Base-by-base conservation (phyloP, 2,113 vertebrate species). In the Holacanthus passer region DNA sequence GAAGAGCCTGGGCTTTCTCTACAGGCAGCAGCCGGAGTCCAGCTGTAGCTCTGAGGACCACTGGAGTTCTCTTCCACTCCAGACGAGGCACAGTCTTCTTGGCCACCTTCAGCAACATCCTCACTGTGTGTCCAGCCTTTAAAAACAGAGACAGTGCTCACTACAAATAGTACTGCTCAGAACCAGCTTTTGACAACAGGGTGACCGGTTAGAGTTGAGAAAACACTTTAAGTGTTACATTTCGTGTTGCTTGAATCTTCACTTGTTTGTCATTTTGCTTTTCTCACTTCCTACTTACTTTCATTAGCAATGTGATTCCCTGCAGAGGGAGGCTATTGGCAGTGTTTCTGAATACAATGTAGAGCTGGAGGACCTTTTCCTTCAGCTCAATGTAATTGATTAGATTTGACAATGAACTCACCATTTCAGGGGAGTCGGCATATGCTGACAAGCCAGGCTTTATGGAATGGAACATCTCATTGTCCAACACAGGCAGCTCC, bases 381-480 rank as follows among this genome's bases (percentile, higher is more conserved):
- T 79, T 67, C 3, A 5, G 58, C 60, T 88, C 60, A 47, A 77
- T 69, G 47, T 41, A 65, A 87, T 74, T 52, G 56, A 91, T 83
- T 55, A 7, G 29, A 62, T 67, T 22, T 71, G 78, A 89, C 69
- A 68, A 83, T 78, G 56, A 73, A 90, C 95, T 95, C 90, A 99
- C 98, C 94, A 94, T 95, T 92, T 97, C 95, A 64, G 98, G 98
- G 43, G 93, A 91, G 94, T 97, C 95, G 75, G 94, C 97, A 85
- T 97, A 98, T 6, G 98, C 97, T 58, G 98, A 99, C 88, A 99
- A 95, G 80, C 98, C 98, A 10, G 98, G 98, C 82, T 98, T 98
- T 88, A 97, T 91, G 52, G 96, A 98, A 22, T 97, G 96, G 94
- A 99, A 99, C 87, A 97, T 95, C 93, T 99, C 98, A 72, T 97